Percentiles rank a stretch among this genome's conserved stretches.
Conservation (phyloP, 2,113 vertebrate species). For the Copsychus sechellarum region DNA sequence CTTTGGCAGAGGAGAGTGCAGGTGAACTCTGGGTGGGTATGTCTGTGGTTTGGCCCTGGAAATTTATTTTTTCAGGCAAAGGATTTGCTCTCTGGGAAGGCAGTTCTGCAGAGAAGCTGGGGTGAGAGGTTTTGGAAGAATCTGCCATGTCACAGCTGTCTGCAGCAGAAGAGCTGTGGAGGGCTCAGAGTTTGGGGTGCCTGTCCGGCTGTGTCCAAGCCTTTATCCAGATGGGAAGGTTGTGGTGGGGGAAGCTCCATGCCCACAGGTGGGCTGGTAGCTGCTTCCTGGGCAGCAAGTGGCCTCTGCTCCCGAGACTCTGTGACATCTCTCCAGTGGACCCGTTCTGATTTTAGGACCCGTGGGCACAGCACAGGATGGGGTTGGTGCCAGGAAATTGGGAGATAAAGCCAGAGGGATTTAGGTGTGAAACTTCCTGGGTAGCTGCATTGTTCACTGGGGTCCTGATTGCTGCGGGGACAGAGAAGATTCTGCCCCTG, state of each 20-base stretch:
- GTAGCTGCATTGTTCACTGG: neutral
- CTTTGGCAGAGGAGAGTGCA: neutral
- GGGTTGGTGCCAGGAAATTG: neutral
- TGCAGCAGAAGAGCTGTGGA: neutral
- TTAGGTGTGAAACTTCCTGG: neutral
- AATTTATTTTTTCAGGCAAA: neutral
- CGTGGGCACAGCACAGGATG: neutral
- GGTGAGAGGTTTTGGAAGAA: neutral
- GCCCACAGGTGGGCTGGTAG: rapidly evolving
- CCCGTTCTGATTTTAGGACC: neutral
- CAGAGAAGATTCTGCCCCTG: neutral
- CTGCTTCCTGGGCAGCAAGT: neutral
- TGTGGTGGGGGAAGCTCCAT: neutral
- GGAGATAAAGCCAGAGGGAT: neutral
- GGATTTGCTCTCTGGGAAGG: neutral
- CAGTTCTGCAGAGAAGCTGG: neutral
- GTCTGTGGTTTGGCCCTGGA: neutral
- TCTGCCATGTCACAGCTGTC: neutral
- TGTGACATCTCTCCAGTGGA: neutral
- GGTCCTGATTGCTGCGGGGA: neutral
- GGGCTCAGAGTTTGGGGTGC: neutral
- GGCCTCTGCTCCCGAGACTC: neutral
- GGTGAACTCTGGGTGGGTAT: neutral
- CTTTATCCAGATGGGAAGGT: neutral
- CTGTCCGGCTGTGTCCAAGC: too few relatives aligned